These are phyloP conservation scores for Phyllotis vaccarum DNA, from an alignment of 2,797 vertebrate genomes.

Conservation along the genomic window DNA sequence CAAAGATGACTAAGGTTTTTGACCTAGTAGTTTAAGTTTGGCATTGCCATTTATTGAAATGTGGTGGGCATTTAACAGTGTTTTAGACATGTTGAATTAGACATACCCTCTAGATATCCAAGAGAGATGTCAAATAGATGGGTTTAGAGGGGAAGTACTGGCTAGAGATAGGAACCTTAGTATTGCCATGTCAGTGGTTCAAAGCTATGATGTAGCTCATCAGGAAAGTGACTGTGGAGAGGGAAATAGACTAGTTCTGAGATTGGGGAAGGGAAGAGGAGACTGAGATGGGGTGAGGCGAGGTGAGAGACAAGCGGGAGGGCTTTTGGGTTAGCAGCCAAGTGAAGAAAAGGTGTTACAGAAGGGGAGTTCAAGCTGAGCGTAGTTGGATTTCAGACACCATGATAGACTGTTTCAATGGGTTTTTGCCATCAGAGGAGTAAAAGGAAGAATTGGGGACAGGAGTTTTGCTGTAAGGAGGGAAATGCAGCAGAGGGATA, in stretches of 20 bases:
- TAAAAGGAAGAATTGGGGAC: neutral
- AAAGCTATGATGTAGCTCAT: neutral
- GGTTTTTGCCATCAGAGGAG: neutral
- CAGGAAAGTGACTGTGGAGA: neutral
- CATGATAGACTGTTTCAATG: neutral
- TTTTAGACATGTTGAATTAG: conserved; percentile 28
- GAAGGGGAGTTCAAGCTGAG: neutral
- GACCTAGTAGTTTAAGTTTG: neutral
- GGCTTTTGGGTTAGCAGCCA: neutral
- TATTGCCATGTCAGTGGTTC: conserved; percentile 18
- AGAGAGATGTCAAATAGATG: neutral
- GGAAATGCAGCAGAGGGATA: neutral
- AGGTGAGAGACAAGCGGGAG: neutral
- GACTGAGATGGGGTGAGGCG: neutral
- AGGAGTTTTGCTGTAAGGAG: too few relatives aligned
- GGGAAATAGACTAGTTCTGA: neutral
- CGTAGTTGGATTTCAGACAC: neutral
- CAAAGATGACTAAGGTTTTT: neutral
- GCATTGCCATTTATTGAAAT: neutral
- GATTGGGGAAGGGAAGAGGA: conserved; percentile 20
- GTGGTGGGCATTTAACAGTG: neutral
- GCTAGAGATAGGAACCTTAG: neutral
- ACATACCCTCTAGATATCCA: neutral
- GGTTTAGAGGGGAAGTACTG: neutral
- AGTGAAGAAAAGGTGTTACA: neutral